These are phyloP conservation scores for Atta cephalotes DNA, from an alignment of 1,140 invertebrate species.

Conservation along the genomic window DNA sequence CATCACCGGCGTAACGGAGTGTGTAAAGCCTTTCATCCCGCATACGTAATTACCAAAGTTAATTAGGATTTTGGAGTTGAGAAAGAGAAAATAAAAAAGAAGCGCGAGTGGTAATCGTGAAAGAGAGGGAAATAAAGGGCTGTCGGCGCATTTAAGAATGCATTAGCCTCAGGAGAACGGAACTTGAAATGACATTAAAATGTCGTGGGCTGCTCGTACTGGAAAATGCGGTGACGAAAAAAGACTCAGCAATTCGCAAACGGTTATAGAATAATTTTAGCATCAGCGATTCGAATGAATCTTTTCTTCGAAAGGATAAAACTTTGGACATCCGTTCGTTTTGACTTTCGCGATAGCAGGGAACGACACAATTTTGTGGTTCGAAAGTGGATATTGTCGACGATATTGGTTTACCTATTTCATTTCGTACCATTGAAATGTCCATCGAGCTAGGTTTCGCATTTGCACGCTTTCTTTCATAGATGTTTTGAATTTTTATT, in stretches of 20 bases:
- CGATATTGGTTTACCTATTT: slow-evolving; percentile 33
- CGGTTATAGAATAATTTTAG: slow-evolving; percentile 51
- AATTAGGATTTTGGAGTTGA: slow-evolving; percentile 74
- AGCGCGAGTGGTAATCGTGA: neutral
- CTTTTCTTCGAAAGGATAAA: slow-evolving; percentile 15
- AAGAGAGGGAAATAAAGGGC: neutral
- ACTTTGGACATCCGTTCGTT: slow-evolving; percentile 33
- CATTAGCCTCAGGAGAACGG: slow-evolving; percentile 57
- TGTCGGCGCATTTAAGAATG: slow-evolving; percentile 60
- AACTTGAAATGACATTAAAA: slow-evolving; percentile 47
- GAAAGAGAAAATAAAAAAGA: slow-evolving; percentile 66
- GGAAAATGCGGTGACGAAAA: slow-evolving; percentile 14
- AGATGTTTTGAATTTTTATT: neutral
- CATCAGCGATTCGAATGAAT: neutral
- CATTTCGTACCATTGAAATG: slow-evolving; percentile 20
- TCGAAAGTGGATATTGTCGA: slow-evolving; percentile 16
- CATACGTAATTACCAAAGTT: slow-evolving; percentile 78
- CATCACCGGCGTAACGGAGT: slow-evolving; percentile 19
- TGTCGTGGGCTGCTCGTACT: slow-evolving; percentile 9
- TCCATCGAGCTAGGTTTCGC: neutral
- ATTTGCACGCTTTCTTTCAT: slow-evolving; percentile 15
- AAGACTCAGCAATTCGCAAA: slow-evolving; percentile 28
- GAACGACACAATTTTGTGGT: neutral
- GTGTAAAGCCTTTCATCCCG: slow-evolving; percentile 65
- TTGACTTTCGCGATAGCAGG: neutral